Evolutionary conservation across 2,797 vertebrate species (phyloP).

Genomic region (Sebastes matsubarae): DNA sequence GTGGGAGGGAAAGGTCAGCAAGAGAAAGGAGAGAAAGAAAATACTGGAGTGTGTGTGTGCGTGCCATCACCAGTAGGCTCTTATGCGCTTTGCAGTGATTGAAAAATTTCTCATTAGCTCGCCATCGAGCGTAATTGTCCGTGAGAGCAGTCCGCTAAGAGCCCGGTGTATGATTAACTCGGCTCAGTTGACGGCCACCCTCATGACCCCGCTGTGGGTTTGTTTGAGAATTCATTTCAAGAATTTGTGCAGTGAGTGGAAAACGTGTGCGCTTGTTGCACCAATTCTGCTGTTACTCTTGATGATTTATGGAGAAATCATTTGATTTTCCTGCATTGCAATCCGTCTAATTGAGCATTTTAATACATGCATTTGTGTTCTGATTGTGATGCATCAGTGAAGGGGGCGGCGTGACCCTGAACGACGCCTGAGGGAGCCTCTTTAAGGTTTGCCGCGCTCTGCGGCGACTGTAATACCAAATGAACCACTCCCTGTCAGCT

Average conservation of each 20-base stretch:
- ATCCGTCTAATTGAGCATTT: neutral
- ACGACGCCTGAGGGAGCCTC: constrained; percentile 52
- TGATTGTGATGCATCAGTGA: neutral
- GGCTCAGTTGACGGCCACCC: constrained; percentile 18
- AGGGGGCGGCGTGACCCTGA: constrained; percentile 44
- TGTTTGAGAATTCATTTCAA: constrained; percentile 23
- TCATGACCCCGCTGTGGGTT: constrained; percentile 29
- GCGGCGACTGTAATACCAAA: constrained; percentile 58
- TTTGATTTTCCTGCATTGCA: too few species aligned
- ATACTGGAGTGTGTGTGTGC: constrained; percentile 9
- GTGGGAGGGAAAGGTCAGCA: constrained; percentile 69
- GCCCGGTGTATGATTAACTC: constrained; percentile 48
- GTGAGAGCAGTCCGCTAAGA: constrained; percentile 44
- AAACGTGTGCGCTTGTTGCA: neutral
- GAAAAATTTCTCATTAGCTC: constrained; percentile 57
- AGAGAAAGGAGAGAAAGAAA: constrained; percentile 20
- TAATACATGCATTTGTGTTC: neutral
- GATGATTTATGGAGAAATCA: neutral
- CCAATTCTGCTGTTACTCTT: neutral
- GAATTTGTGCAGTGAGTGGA: neutral
- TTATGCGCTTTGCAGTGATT: constrained; percentile 30
- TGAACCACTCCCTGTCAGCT: constrained; percentile 74
- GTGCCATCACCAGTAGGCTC: constrained; percentile 26
- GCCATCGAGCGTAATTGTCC: constrained; percentile 42
- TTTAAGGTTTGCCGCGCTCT: constrained; percentile 62